Evolutionary conservation across 2,888 invertebrate species (phyloP).

Genomic region (Dicranocentrus wangi): DNA sequence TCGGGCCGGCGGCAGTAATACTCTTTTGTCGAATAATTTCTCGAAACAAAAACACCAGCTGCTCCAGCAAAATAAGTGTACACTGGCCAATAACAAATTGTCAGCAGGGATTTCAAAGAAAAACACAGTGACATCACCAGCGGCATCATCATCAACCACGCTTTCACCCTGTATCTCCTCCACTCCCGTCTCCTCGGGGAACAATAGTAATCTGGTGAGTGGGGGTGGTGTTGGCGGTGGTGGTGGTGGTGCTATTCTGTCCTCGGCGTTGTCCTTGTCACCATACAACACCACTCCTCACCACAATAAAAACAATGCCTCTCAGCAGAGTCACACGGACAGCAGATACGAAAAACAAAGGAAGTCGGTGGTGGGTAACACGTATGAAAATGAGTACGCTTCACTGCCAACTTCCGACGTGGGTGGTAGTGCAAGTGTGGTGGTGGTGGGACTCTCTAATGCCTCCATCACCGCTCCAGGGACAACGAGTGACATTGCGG

Average conservation of each 20-base stretch:
- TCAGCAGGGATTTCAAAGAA: slow-evolving; percentile 13
- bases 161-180: neutral
- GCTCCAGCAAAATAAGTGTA: neutral
- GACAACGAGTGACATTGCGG: slow-evolving; percentile 53
- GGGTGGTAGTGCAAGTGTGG: slow-evolving; percentile 36
- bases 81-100: slow-evolving; percentile 10
- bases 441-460: neutral
- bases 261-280: neutral
- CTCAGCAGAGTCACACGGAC: neutral
- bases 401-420: slow-evolving; percentile 13
- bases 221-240: neutral
- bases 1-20: neutral
- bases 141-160: neutral
- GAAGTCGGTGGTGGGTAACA: neutral
- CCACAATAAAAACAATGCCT: slow-evolving; percentile 7
- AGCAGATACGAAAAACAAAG: slow-evolving; percentile 2
- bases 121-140: neutral
- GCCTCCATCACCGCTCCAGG: neutral
- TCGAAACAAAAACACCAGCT: slow-evolving; percentile 21
- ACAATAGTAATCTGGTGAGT: neutral
- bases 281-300: slow-evolving; percentile 13
- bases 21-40: slow-evolving; percentile 11
- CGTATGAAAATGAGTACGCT: slow-evolving; percentile 6
- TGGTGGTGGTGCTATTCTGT: neutral
- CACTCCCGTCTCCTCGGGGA: neutral